Evolutionary conservation across 2,888 invertebrate species (phyloP), one percentile per base, ranked within the genome.

Genomic region (Tortricodes alternella): DNA sequence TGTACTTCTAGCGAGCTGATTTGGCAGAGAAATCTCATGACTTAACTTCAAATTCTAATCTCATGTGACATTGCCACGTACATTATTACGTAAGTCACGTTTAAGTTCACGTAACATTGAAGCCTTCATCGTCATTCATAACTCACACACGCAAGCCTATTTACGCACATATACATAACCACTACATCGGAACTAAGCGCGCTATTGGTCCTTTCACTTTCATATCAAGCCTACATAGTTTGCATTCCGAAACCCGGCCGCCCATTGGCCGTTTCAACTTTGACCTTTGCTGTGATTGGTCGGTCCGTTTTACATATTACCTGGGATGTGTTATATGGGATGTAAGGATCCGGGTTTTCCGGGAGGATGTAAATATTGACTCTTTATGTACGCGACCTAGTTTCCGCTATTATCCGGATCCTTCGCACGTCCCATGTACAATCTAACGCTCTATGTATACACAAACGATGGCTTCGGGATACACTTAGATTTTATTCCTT

Each of bases 131-230:
- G 76, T 67, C 80, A 81, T 80, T 82, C 80, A 81, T 67, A 68
- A 67, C 75, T 27, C 68, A 71, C 73, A 68, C 73, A 67, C 58
- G 62, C 63, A 52, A 21, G 41, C 56, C 62, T 63, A 64, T 66
- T 61, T 66, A 66, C 63, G 71, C 63, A 71, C 72, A 71, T 66
- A 72, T 73, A 76, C 67, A 74, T 62, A 73, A 76, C 83, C 59
- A 77, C 74, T 73, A 81, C 84, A 71, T 52, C 58, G 61, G 65
- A 63, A 62, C 63, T 61, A 65, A 70, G 69, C 67, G 57, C 66
- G 69, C 80, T 68, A 89, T 89, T 89, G 86, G 89, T 66, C 74
- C 85, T 89, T 87, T 89, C 87, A 80, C 87, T 89, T 80, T 86
- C 84, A 68, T 68, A 79, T 73, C 67, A 76, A 83, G 82, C 89